Evolutionary conservation across 2,797 vertebrate genomes (phyloP).

Genomic region (Nyctalus aviator): DNA sequence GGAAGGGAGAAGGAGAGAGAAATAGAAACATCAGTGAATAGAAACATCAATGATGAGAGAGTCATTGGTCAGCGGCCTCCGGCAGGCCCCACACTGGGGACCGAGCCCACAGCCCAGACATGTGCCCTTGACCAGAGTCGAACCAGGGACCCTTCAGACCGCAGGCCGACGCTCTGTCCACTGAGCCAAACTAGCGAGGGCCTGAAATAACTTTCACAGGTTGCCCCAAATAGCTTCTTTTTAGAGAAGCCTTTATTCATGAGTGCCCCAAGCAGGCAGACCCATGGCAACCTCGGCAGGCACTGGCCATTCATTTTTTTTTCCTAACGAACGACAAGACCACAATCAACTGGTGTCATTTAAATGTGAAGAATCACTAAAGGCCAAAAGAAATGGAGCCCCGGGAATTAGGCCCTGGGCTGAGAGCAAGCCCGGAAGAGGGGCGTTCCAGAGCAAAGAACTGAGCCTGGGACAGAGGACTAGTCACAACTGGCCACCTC

Average conservation of each 20-base stretch:
- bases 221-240: not conserved
- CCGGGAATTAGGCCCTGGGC: not conserved
- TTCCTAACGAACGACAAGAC: not conserved
- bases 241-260: not conserved
- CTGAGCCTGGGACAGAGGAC: not conserved
- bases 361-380: conserved; percentile 19
- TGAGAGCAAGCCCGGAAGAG: not conserved
- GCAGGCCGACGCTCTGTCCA: no score
- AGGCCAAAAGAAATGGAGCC: not conserved
- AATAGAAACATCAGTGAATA: no score
- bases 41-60: no score
- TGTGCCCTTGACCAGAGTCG: no score
- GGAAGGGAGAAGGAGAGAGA: no score
- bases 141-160: no score
- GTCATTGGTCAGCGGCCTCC: no score
- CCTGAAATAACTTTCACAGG: not conserved
- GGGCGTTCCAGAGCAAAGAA: not conserved
- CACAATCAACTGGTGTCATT: not conserved
- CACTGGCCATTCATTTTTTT: not conserved
- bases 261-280: not conserved
- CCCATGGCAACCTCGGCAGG: not conserved
- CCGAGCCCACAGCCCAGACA: no score
- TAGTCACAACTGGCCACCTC: not conserved
- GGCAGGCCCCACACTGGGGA: no score
- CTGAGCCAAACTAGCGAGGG: no score